Evolutionary conservation across 2,888 invertebrate species (phyloP).

Genomic region (Eupithecia abbreviata): DNA sequence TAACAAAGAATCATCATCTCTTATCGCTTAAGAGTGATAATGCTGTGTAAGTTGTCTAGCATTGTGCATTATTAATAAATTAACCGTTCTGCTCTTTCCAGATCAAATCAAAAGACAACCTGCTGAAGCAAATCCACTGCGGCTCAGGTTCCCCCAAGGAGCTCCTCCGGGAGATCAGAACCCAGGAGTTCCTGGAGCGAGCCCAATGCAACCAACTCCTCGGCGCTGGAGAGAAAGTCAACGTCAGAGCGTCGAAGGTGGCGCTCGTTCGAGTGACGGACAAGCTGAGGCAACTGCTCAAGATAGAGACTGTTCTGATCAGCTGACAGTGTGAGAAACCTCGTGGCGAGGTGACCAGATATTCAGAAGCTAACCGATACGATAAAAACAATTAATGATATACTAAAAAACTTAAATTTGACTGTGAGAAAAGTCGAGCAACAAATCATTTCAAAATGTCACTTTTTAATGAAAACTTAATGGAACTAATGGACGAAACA

Average conservation of each 20-base stretch:
- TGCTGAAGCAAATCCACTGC: constrained; percentile 88
- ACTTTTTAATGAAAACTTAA: neutral
- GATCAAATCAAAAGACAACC: constrained; percentile 91
- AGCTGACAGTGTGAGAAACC: constrained; percentile 76
- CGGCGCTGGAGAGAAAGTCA: constrained; percentile 90
- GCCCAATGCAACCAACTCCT: constrained; percentile 91
- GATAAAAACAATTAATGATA: neutral
- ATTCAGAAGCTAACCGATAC: neutral
- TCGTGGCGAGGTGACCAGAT: neutral
- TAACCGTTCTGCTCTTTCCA: constrained; percentile 70
- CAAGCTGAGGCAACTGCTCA: constrained; percentile 90
- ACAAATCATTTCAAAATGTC: neutral
- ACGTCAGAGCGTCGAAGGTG: constrained; percentile 91
- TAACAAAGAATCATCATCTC: too few species aligned
- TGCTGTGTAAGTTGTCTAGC: too few species aligned
- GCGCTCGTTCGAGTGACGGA: constrained; percentile 93
- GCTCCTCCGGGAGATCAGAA: constrained; percentile 87
- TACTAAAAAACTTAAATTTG: neutral
- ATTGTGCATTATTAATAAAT: neutral
- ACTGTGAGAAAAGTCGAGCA: neutral
- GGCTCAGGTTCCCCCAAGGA: constrained; percentile 84
- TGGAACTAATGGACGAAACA: neutral
- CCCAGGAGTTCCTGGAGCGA: constrained; percentile 91
- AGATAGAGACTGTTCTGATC: constrained; percentile 90
- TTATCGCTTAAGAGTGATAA: too few species aligned